phyloP scores from a whole-genome alignment of 2,113 vertebrate genomes.

The mouse (Mus musculus) region GRCm39 chr6:9319001-9319500 shows the following conservation, averaged over 20 bases:
- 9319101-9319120: slow-evolving; percentile 22
- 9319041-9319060: not conserved
- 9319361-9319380: not conserved
- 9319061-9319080: not conserved
- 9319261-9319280: slow-evolving; percentile 10
- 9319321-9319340: accelerated
- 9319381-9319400: not conserved
- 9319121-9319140: slow-evolving; percentile 18
- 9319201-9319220: not conserved
- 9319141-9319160: not conserved
- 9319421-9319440: not conserved
- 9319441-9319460: not conserved
- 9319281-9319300: not conserved
- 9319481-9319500: not conserved
- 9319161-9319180: not conserved
- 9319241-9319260: not conserved
- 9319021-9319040: not conserved
- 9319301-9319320: not conserved
- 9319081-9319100: not conserved
- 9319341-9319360: not conserved
- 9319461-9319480: no score
- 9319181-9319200: not conserved
- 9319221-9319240: slow-evolving; percentile 4
- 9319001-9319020: not conserved
- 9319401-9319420: not conserved